phyloP scores from a whole-genome alignment of 1,140 invertebrate species.

The Dufourea novaeangliae region DNA sequence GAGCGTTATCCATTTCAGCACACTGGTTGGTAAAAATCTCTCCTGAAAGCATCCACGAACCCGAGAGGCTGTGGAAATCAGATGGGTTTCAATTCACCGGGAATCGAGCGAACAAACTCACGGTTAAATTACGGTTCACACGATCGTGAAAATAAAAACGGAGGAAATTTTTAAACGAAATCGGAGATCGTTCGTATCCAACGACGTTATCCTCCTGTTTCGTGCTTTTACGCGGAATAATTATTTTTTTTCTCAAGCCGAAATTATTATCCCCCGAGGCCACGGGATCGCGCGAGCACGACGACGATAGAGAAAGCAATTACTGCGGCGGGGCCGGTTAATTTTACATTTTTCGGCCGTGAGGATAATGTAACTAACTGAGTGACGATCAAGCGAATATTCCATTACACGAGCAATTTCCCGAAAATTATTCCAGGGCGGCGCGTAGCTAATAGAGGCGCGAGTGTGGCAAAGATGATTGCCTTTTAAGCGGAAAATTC shows the following conservation, averaged over 20 bases:
- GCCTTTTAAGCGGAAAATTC: slow-evolving; percentile 57
- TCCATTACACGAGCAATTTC: slow-evolving; percentile 61
- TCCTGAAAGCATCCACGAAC: not conserved
- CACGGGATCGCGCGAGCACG: not conserved
- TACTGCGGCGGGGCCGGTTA: slow-evolving; percentile 28
- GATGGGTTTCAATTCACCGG: slow-evolving; percentile 1
- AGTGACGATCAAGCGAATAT: slow-evolving; percentile 54
- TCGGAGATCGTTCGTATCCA: not conserved
- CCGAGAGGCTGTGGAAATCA: not conserved
- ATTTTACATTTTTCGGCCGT: slow-evolving; percentile 40
- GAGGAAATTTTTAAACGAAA: slow-evolving; percentile 23
- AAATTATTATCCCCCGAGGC: slow-evolving; percentile 32
- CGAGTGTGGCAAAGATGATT: slow-evolving; percentile 54
- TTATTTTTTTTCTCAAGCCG: slow-evolving; percentile 1
- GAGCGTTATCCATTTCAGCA: not conserved
- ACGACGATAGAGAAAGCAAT: slow-evolving; percentile 39
- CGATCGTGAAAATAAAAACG: not conserved
- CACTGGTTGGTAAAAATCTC: not conserved
- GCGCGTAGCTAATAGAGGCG: slow-evolving; percentile 30
- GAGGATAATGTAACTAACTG: slow-evolving; percentile 38
- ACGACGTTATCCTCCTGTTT: not conserved
- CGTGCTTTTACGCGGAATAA: not conserved
- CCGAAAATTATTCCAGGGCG: slow-evolving; percentile 49
- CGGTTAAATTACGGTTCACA: not conserved
- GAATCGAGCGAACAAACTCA: not conserved